Evolutionary conservation across 30 jellyfish, hydroid and myxozoan species (phyloP), one percentile per base, ranked within the genome.

Genomic region (Calvadosia cruxmelitensis): DNA sequence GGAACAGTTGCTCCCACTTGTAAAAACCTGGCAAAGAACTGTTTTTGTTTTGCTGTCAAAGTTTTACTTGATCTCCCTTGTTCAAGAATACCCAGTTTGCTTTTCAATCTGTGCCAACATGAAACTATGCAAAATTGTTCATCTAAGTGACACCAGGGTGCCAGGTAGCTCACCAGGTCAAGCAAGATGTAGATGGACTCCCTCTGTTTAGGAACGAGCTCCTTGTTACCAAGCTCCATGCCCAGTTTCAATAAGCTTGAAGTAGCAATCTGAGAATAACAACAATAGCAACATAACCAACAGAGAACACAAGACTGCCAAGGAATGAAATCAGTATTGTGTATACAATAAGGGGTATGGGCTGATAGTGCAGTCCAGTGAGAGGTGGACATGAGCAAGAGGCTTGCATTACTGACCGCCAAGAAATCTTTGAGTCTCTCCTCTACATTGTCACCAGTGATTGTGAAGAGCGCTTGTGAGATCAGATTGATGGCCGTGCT

Each of bases 391-490:
- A n/a, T n/a, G n/a, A n/a, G n/a, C 10, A 36, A 12, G 3, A 33
- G 12, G 5, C 16, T 25, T 24, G 52, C 3, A 2, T 24, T 2
- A 63, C 86, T 35, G 53, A 89, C 98, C 67, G 93, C 84, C 3
- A 89, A 78, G 29, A 89, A 89, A 33, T 82, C 86, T 73, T 79
- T 81, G 91, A 89, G 76, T 74, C 80, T 81, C 53, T 89, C 95
- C 49, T 89, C 82, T 3, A 89, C 84, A 50, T 73, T 79, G 78
- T 81, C 89, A 5, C 84, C 93, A 1, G 85, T 71, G 24, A 89
- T 78, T 7, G 95, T 81, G 75, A 89, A 89, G 30, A 89, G 48
- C 33, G 98, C 98, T 72, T 81, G 93, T 5, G 94, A 84, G 3
- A 89, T 53, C 25, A 73, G 29, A 64, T 78, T 89, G 69, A 89